These are phyloP conservation scores for Eleginops maclovinus DNA, from an alignment of 2,113 vertebrate genomes.

Conservation along the genomic window DNA sequence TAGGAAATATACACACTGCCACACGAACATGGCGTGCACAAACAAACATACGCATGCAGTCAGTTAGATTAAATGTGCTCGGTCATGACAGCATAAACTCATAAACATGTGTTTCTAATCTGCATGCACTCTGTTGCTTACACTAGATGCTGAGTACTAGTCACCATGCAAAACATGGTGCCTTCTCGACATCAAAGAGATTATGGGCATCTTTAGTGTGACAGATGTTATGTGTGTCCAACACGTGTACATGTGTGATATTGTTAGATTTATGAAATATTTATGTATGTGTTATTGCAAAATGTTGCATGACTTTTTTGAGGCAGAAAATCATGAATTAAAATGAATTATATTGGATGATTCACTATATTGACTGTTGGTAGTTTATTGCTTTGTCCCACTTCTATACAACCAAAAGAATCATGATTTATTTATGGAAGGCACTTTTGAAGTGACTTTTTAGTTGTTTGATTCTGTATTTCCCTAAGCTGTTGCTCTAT, in stretches of 20 bases:
- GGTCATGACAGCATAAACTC: slow-evolving; percentile 67
- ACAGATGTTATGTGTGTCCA: slow-evolving; percentile 11
- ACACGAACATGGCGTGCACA: slow-evolving; percentile 30
- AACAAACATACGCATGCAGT: slow-evolving; percentile 37
- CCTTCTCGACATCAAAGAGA: slow-evolving; percentile 59
- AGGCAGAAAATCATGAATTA: background rate
- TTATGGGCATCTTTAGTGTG: slow-evolving; percentile 25
- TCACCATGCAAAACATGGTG: slow-evolving; percentile 53
- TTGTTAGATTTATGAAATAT: background rate
- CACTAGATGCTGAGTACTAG: slow-evolving; percentile 57
- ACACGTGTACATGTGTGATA: slow-evolving; percentile 7
- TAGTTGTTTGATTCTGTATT: background rate
- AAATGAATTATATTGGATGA: background rate
- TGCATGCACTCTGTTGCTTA: slow-evolving; percentile 67
- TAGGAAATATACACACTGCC: slow-evolving; percentile 66
- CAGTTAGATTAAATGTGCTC: slow-evolving; percentile 63
- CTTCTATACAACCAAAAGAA: background rate
- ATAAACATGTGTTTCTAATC: slow-evolving; percentile 82
- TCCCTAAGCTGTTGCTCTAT: slow-evolving; percentile 25
- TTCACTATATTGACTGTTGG: background rate
- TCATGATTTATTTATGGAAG: background rate
- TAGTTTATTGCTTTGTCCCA: background rate
- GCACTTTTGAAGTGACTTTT: background rate
- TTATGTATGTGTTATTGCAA: slow-evolving; percentile 26
- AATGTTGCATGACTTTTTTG: slow-evolving; percentile 10